Conservation (phyloP, 2,888 invertebrate species). For the Melitaea athalia region DNA sequence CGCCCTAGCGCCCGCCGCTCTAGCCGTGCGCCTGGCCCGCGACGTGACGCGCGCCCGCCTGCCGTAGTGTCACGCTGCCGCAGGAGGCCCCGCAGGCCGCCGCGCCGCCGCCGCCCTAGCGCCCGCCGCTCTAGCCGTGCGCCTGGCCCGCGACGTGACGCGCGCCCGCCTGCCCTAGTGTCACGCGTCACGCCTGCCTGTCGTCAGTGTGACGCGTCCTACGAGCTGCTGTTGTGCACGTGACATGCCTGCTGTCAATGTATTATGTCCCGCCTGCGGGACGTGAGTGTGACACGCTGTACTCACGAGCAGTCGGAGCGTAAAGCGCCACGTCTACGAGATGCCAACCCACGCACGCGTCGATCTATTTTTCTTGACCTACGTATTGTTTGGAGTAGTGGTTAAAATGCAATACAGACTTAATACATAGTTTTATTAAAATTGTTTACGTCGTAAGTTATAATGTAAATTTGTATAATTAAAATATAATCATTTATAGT, state of each 20-base stretch:
- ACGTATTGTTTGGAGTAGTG: too few species aligned
- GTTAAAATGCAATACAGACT: not conserved
- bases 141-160: not conserved
- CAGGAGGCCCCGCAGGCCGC: conserved; percentile 86
- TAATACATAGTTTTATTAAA: conserved; percentile 4
- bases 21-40: conserved; percentile 18
- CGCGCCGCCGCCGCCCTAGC: conserved; percentile 65
- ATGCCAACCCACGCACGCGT: too few species aligned
- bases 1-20: conserved; percentile 54
- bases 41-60: not conserved
- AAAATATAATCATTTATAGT: not conserved
- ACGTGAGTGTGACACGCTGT: too few species aligned
- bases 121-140: conserved; percentile 43
- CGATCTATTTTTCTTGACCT: too few species aligned
- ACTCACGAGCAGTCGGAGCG: too few species aligned
- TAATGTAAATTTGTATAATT: conserved; percentile 9
- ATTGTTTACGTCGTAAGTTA: conserved; percentile 4
- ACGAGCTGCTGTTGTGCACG: too few species aligned
- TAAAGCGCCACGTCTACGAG: too few species aligned
- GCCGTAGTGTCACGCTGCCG: conserved; percentile 89
- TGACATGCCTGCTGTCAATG: too few species aligned
- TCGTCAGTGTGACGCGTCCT: too few species aligned
- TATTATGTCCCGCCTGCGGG: too few species aligned
- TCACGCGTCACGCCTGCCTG: too few species aligned
- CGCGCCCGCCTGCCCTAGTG: too few species aligned